A percentile compares a stretch with the other conserved stretches of the same genome.
Conservation (phyloP, 2,797 vertebrate genomes). For the Danio choprae region DNA sequence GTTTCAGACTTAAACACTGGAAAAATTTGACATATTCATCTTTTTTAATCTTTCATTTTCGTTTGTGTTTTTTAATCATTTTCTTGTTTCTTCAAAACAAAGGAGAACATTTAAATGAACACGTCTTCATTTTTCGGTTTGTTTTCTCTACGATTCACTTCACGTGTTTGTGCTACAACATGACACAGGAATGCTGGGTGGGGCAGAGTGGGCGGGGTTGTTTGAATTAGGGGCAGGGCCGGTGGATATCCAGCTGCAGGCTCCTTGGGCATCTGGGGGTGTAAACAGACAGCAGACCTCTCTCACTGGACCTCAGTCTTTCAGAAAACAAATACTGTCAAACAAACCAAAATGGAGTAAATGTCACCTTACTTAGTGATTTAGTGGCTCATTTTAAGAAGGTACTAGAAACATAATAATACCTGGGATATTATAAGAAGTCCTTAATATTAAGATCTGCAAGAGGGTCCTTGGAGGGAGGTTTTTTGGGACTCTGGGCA, state of each 20-base stretch:
- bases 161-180: conserved; percentile 95
- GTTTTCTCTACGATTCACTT: conserved; percentile 88
- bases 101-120: conserved; percentile 90
- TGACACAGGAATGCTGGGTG: conserved; percentile 80
- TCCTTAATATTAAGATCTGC: conserved; percentile 99
- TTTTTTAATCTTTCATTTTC: conserved; percentile 68
- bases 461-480: conserved; percentile 95
- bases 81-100: conserved; percentile 81
- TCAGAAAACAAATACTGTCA: conserved; percentile 41
- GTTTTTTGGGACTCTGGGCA: conserved; percentile 96
- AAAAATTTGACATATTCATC: conserved; percentile 85
- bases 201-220: conserved; percentile 53
- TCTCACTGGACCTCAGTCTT: conserved; percentile 45
- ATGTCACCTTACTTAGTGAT: not conserved
- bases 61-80: conserved; percentile 72
- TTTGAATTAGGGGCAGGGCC: conserved; percentile 11
- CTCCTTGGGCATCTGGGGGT: conserved; percentile 35
- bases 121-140: conserved; percentile 79
- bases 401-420: not conserved
- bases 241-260: conserved; percentile 54
- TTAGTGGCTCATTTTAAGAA: not conserved
- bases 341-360: not conserved
- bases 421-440: conserved; percentile 90
- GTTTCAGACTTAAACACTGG: conserved; percentile 81
- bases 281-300: conserved; percentile 54